Evolutionary conservation across 2,113 vertebrate species (phyloP).

Genomic region (Limnothrissa miodon): DNA sequence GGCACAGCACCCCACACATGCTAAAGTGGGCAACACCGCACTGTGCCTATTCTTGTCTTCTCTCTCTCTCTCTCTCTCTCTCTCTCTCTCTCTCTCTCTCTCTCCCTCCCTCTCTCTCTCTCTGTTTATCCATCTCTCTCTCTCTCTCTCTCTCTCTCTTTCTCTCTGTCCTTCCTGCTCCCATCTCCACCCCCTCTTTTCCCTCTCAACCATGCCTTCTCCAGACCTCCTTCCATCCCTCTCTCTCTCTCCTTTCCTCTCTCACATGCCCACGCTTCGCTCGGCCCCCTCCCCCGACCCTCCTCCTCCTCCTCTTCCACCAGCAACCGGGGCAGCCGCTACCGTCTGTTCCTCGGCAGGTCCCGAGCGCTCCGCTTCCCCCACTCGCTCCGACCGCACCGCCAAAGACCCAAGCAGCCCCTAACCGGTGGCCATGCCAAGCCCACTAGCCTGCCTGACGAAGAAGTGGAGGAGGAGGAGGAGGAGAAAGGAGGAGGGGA

Average conservation of each 20-base stretch:
- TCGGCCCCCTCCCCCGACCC: neutral
- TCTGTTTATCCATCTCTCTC: neutral
- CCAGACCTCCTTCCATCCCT: neutral
- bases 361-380: neutral
- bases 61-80: neutral
- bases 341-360: constrained; percentile 9
- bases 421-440: neutral
- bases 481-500: neutral
- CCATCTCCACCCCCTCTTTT: neutral
- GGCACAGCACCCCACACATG: neutral
- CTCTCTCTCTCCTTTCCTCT: neutral
- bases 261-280: neutral
- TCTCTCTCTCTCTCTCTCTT: no score
- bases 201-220: neutral
- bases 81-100: no score
- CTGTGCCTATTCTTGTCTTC: neutral
- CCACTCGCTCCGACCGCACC: neutral
- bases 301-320: neutral
- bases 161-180: neutral
- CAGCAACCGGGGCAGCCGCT: neutral
- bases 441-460: neutral
- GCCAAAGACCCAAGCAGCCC: neutral
- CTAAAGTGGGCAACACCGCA: neutral
- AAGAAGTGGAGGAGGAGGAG: neutral
- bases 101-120: no score